Conservation (phyloP, 2,888 invertebrate genomes). For the Cepaea hortensis region DNA sequence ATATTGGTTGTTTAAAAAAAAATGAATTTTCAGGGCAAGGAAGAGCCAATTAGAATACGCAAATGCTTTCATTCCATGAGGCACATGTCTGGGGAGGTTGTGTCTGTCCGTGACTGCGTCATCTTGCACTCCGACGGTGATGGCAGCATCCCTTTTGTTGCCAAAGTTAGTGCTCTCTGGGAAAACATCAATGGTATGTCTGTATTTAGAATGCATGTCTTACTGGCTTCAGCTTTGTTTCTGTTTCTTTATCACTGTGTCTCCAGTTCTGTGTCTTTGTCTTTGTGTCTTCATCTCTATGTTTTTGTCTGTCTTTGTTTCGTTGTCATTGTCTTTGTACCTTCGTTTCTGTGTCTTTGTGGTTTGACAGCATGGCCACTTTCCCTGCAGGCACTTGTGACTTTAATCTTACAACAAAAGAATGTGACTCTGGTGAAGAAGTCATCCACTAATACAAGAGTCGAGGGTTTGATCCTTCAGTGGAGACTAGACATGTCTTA, state of each 20-base stretch:
- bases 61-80: constrained; percentile 93
- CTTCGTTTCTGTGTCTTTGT: no score
- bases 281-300: not conserved
- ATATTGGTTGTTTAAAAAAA: no score
- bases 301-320: not conserved
- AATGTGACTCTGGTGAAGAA: no score
- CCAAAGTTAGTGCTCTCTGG: constrained; percentile 95
- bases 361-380: no score
- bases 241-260: not conserved
- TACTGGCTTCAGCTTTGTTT: not conserved
- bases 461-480: no score
- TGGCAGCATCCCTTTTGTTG: constrained; percentile 93
- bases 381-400: no score
- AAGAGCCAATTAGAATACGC: constrained; percentile 85
- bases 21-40: constrained; percentile 80
- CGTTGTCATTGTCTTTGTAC: no score
- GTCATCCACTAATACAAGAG: no score
- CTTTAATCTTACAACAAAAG: no score
- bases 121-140: constrained; percentile 90
- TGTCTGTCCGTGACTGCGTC: constrained; percentile 92
- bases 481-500: no score
- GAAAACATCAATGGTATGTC: constrained; percentile 92
- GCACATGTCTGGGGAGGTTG: constrained; percentile 89
- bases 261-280: not conserved
- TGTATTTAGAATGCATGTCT: not conserved